Evolutionary conservation across 2,113 vertebrate species (phyloP).

Genomic region (Ornithorhynchus anatinus): DNA sequence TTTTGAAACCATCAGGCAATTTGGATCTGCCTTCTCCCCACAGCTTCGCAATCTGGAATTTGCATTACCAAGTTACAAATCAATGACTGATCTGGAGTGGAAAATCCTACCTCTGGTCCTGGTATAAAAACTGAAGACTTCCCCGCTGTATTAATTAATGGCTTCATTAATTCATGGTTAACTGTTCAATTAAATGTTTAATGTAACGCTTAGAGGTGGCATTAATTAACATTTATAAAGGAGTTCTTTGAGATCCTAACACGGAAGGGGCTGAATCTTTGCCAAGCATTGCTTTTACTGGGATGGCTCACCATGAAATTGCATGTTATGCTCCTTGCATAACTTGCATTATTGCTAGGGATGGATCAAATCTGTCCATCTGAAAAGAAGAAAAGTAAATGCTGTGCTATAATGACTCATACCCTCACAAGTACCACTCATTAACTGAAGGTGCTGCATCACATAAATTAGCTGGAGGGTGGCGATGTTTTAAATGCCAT

Average conservation of each 20-base stretch:
- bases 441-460: slow-evolving; percentile 57
- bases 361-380: slow-evolving; percentile 33
- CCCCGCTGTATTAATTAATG: slow-evolving; percentile 63
- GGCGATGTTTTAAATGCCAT: slow-evolving; percentile 47
- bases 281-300: slow-evolving; percentile 28
- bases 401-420: slow-evolving; percentile 50
- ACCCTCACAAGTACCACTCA: slow-evolving; percentile 50
- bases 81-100: not conserved
- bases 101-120: slow-evolving; percentile 50
- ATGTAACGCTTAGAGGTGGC: slow-evolving; percentile 64
- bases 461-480: slow-evolving; percentile 37
- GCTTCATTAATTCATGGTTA: slow-evolving; percentile 66
- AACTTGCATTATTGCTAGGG: slow-evolving; percentile 28
- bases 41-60: slow-evolving; percentile 21
- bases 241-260: slow-evolving; percentile 50
- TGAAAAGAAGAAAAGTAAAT: slow-evolving; percentile 57
- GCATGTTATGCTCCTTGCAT: slow-evolving; percentile 20
- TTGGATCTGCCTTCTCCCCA: not conserved
- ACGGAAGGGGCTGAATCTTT: slow-evolving; percentile 38
- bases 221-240: slow-evolving; percentile 57
- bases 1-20: not conserved
- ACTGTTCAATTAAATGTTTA: slow-evolving; percentile 71
- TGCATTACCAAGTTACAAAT: slow-evolving; percentile 27
- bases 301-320: slow-evolving; percentile 37
- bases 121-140: slow-evolving; percentile 61